Evolutionary conservation across 2,888 invertebrate species (phyloP).

Genomic region (Tenodera sinensis): DNA sequence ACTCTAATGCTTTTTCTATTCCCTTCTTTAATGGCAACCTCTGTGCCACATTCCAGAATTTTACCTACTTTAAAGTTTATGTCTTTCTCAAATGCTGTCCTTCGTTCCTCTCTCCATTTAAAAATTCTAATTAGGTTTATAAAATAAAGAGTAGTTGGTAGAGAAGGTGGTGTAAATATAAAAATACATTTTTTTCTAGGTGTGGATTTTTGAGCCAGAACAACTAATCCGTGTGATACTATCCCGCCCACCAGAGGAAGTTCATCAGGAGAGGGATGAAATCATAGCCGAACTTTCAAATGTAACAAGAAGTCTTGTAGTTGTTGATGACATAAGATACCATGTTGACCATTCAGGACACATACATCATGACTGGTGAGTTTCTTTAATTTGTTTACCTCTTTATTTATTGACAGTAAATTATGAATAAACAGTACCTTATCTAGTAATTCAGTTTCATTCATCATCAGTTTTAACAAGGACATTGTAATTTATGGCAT

Average conservation of each 20-base stretch:
- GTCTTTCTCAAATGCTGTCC: too few species aligned
- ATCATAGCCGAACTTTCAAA: constrained; percentile 69
- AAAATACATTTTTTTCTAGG: constrained; percentile 47
- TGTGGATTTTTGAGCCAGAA: constrained; percentile 86
- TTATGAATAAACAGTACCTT: not conserved
- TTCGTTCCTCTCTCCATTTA: too few species aligned
- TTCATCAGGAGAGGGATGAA: constrained; percentile 65
- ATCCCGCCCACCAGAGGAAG: constrained; percentile 75
- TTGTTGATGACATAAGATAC: constrained; percentile 73
- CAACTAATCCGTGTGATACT: constrained; percentile 81
- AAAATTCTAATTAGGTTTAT: too few species aligned
- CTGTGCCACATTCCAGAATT: too few species aligned
- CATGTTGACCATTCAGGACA: constrained; percentile 63
- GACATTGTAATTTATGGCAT: too few species aligned
- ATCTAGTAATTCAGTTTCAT: too few species aligned
- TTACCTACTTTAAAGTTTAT: too few species aligned
- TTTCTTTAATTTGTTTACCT: not conserved
- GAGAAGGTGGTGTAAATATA: too few species aligned
- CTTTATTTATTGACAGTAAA: not conserved
- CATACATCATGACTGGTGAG: constrained; percentile 66
- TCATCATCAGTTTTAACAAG: too few species aligned
- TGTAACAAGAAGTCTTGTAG: constrained; percentile 72
- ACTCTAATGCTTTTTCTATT: too few species aligned
- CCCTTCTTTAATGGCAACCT: too few species aligned
- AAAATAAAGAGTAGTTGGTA: too few species aligned